Base-by-base conservation (phyloP, 2,888 invertebrate genomes). In the Tachina grossa region DNA sequence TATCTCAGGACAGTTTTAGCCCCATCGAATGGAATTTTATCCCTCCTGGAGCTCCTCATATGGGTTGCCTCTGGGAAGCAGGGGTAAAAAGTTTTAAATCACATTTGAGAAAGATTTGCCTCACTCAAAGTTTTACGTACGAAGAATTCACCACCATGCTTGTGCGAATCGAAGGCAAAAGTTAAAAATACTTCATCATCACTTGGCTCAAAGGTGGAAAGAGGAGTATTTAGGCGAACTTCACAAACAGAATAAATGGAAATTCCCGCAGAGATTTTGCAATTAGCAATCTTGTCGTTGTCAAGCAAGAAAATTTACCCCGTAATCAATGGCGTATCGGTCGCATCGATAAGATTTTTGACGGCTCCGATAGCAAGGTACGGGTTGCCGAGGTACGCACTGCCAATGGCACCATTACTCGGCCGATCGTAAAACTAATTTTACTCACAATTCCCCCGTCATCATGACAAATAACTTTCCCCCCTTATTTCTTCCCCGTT, bases 291-390 rank as follows among this genome's bases (percentile, higher is more conserved):
- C 45, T 55, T 8, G 71, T 55, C 1, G 43, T 55, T 5, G 16
- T 55, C 10, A 53, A 13, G 11, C 19, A 71, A 43, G 55, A 53
- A 43, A 43, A 71, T n/a, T 41, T 57, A n/a, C 47, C 51, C 10
- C 68, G 41, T 14, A 61, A 59, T 22, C 39, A 59, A 41, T 61
- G 43, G 61, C 43, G 61, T n/a, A 16, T 61, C 10, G 61, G 43
- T 41, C 43, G 61, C 10, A 61, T 61, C n/a, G 41, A 41, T 16
- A 61, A 10, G 9, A 16, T 16, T 10, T 39, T 61, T 61, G 11
- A 1, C 9, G 16, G 10, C 10, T 11, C 59, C 14, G 16, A 43
- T 41, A 14, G 51, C 11, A n/a, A 51, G 13, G 5, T 51, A 8
- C 51, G 51, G 3, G 41, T 59, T 10, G 63, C 45, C 63, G 43